Evolutionary conservation across 1,140 invertebrate genomes (phyloP).

Genomic region (Nixonia krombeini): DNA sequence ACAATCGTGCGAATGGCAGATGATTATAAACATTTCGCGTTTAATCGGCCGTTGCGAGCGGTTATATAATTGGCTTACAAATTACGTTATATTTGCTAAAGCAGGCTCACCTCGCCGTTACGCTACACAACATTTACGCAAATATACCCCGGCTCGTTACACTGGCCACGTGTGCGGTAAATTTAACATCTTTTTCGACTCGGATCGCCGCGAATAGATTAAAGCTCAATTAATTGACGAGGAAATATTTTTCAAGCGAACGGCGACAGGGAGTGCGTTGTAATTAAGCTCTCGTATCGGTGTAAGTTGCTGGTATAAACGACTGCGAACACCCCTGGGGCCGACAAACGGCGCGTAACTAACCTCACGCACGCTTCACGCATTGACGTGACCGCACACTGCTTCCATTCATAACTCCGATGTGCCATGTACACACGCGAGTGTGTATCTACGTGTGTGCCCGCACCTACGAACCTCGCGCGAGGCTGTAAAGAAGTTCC

Average conservation of each 20-base stretch:
- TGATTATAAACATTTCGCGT: too few relatives aligned
- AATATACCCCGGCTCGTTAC: too few relatives aligned
- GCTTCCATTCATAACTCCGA: constrained; percentile 65
- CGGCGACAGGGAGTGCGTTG: constrained; percentile 30
- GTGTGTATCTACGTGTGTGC: constrained; percentile 29
- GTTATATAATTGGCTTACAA: too few relatives aligned
- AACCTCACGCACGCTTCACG: constrained; percentile 67
- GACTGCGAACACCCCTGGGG: constrained; percentile 60
- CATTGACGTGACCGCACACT: constrained; percentile 63
- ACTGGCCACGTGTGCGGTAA: too few relatives aligned
- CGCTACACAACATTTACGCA: too few relatives aligned
- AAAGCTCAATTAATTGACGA: constrained; percentile 24
- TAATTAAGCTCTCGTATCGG: constrained; percentile 42
- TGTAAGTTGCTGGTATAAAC: constrained; percentile 51
- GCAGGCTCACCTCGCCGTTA: too few relatives aligned
- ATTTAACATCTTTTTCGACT: constrained; percentile 5
- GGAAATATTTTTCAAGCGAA: constrained; percentile 33
- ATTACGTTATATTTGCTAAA: too few relatives aligned
- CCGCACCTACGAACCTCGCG: neutral
- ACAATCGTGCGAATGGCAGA: too few relatives aligned
- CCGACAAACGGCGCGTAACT: constrained; percentile 67
- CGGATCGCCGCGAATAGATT: constrained; percentile 13
- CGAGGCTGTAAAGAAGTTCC: neutral
- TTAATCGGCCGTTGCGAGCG: too few relatives aligned
- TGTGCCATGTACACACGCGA: too few relatives aligned